Evolutionary conservation across 2,113 vertebrate species (phyloP), one percentile per base, ranked within the genome.

Genomic region (Bungarus multicinctus): DNA sequence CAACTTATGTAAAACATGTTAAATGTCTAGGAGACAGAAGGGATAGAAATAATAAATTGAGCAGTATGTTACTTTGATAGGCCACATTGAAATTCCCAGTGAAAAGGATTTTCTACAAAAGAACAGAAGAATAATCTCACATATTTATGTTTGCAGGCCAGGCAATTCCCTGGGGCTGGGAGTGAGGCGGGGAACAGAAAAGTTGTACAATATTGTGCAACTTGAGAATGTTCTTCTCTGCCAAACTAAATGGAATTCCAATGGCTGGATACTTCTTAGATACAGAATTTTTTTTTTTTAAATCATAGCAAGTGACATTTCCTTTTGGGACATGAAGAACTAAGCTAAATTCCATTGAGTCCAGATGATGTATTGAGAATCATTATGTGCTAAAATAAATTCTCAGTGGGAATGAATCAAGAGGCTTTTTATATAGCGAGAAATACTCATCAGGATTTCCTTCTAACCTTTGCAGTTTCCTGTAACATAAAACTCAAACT

Each of bases 381-480:
- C 1, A 12, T 64, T 60, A 93, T 90, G 9, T 39, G 87, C 69
- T 85, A 89, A 94, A 95, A 89, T 45, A 94, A 93, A 69, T 18
- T 89, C 90, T 27, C 25, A 50, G 1, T 22, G 69, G 89, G 87
- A 16, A 93, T 89, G 47, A 96, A 90, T 50, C 89, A 64, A 23
- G 81, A 25, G 27, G 53, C 93, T 92, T 92, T 93, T 89, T 16
- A 39, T 93, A 85, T 9, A 69, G 30, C 90, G 90, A 93, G 93
- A 16, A 4, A 45, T 90, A 92, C 43, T 18, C 74, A 93, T 90
- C 69, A 93, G 88, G 45, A 90, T 93, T 92, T 92, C 88, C 54
- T 90, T 39, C 23, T 90, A 90, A 89, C 92, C 74, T 93, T 93
- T 87, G n/a, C 74, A 60, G 74, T 90, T 93, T 93, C 92, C 92